A percentile compares a stretch with the other conserved stretches of the same genome.
Conservation (phyloP, 2,888 invertebrate genomes). For the Yponomeuta sedellus region DNA sequence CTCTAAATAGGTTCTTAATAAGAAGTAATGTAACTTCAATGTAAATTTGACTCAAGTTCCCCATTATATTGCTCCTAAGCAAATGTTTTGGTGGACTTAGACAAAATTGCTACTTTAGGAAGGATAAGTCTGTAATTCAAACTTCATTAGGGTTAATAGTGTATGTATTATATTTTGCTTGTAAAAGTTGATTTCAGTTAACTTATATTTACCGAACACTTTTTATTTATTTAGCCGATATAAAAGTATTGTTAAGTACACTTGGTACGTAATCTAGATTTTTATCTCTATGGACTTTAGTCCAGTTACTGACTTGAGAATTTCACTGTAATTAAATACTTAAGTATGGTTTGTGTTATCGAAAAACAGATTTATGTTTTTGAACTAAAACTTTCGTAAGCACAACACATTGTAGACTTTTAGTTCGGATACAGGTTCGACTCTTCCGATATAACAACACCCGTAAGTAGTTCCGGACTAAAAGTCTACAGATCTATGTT, state of each 20-base stretch:
- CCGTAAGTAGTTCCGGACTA: no score
- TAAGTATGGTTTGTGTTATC: no score
- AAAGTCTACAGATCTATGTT: no score
- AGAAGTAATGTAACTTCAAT: no score
- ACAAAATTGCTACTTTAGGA: background rate
- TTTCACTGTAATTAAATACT: no score
- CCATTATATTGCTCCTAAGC: conserved; percentile 20
- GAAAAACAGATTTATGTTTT: no score
- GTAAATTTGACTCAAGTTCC: no score
- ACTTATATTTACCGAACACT: background rate
- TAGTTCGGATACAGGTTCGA: no score
- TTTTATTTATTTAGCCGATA: background rate
- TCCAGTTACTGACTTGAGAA: background rate
- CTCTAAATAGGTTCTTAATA: no score
- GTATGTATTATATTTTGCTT: background rate
- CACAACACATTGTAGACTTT: no score
- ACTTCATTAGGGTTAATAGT: background rate
- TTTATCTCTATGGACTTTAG: background rate
- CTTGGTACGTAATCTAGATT: background rate
- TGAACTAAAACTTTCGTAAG: no score
- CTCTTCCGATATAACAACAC: no score
- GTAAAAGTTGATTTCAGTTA: background rate
- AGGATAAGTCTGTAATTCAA: background rate
- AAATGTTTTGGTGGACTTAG: conserved; percentile 1
- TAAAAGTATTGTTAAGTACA: background rate